Evolutionary conservation across 2,888 invertebrate species (phyloP).

Genomic region (Ypsolopha sequella): DNA sequence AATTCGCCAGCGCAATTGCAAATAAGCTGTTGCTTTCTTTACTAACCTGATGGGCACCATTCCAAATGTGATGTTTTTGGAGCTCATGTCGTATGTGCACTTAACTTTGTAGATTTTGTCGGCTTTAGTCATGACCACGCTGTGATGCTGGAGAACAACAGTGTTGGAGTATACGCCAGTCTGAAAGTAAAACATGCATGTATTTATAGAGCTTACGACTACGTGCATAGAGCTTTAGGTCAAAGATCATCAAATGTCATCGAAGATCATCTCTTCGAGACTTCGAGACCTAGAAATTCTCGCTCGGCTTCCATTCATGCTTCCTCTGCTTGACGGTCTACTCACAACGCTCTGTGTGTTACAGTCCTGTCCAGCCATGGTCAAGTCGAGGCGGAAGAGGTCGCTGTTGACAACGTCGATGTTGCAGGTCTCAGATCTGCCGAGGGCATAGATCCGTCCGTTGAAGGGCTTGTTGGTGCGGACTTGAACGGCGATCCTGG

Average conservation of each 20-base stretch:
- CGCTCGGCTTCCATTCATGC: neutral
- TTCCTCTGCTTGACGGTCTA: conserved; percentile 15
- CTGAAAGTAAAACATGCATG: conserved; percentile 53
- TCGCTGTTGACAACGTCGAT: conserved; percentile 94
- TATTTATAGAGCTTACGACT: too few relatives aligned
- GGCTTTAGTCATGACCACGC: conserved; percentile 96
- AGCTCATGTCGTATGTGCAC: conserved; percentile 96
- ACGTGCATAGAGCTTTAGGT: too few relatives aligned
- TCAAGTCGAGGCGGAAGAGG: conserved; percentile 90
- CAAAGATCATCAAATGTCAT: too few relatives aligned
- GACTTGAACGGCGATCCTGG: conserved; percentile 92
- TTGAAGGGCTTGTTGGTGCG: conserved; percentile 95
- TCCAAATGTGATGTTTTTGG: conserved; percentile 96
- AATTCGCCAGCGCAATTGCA: too few relatives aligned
- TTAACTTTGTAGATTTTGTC: conserved; percentile 97
- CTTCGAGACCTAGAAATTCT: too few relatives aligned
- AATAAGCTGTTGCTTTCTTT: neutral
- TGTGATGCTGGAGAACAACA: conserved; percentile 94
- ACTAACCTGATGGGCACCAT: conserved; percentile 94
- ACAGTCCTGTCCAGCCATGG: conserved; percentile 95
- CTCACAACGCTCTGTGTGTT: conserved; percentile 96
- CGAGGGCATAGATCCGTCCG: conserved; percentile 93
- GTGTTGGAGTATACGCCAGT: conserved; percentile 95
- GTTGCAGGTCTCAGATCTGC: conserved; percentile 94
- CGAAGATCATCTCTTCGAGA: too few relatives aligned